Evolutionary conservation across 2,797 vertebrate species (phyloP).

Genomic region (Sparidentex hasta): DNA sequence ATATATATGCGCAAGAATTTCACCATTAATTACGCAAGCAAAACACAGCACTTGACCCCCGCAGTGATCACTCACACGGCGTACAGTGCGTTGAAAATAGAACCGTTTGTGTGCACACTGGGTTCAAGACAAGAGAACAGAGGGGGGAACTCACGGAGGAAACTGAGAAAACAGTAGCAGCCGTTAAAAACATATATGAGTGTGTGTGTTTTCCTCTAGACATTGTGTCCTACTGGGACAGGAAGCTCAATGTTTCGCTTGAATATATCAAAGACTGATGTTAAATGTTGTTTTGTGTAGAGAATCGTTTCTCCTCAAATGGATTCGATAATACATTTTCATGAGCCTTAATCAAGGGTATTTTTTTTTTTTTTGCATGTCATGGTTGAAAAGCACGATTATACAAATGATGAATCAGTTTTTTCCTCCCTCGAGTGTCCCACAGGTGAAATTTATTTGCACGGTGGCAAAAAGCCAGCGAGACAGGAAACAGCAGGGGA

Average conservation of each 20-base stretch:
- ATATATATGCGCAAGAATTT: slow-evolving; percentile 21
- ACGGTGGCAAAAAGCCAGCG: not conserved
- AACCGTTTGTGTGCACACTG: not conserved
- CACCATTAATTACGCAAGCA: slow-evolving; percentile 37
- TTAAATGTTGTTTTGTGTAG: not conserved
- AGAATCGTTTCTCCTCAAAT: not conserved
- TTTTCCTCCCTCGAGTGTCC: not conserved
- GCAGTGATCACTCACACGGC: slow-evolving; percentile 34
- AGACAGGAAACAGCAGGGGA: not conserved
- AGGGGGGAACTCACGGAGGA: not conserved
- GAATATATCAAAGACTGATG: not conserved
- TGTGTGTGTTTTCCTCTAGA: not conserved
- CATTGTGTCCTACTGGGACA: not conserved
- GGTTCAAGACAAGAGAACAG: not conserved
- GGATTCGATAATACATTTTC: not conserved
- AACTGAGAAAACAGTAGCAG: not conserved
- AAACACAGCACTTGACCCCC: slow-evolving; percentile 44
- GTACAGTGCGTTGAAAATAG: slow-evolving; percentile 21
- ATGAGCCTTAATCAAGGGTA: not conserved
- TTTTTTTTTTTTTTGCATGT: too few relatives aligned
- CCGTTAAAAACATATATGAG: slow-evolving; percentile 18
- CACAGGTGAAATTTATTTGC: not conserved
- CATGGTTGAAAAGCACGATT: not conserved
- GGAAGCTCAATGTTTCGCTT: not conserved
- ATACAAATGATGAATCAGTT: not conserved